Conservation (phyloP, 1,140 invertebrate genomes). For the Drosophila novamexicana region DNA sequence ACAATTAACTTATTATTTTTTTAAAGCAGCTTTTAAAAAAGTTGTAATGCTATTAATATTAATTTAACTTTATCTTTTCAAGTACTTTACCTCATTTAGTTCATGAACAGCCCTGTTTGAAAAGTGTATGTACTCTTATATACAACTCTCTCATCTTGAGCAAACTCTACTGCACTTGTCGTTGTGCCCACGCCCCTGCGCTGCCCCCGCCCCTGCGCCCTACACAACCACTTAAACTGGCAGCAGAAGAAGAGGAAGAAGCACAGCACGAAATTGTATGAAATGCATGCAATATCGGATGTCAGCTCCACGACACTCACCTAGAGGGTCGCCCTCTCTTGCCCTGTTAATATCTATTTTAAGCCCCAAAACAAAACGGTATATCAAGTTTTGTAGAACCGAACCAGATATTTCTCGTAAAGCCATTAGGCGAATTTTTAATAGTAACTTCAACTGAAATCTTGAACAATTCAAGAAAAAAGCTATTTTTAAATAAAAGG, state of each 20-base stretch:
- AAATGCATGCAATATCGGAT: slow-evolving; percentile 53
- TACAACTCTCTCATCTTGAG: slow-evolving; percentile 14
- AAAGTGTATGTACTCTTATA: slow-evolving; percentile 3
- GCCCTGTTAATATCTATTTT: too few species aligned
- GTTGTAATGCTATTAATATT: too few species aligned
- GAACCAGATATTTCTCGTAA: too few species aligned
- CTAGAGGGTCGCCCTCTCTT: not conserved
- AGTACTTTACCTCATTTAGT: not conserved
- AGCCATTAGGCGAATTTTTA: too few species aligned
- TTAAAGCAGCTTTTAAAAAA: too few species aligned
- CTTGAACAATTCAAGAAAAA: not conserved
- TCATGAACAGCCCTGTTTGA: not conserved
- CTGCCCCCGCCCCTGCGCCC: not conserved
- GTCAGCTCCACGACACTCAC: slow-evolving; percentile 29
- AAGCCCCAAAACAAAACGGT: too few species aligned
- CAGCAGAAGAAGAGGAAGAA: slow-evolving; percentile 27
- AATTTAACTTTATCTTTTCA: too few species aligned
- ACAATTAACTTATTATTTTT: too few species aligned
- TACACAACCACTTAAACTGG: slow-evolving; percentile 36
- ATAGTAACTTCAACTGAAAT: not conserved
- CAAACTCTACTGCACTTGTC: slow-evolving; percentile 36
- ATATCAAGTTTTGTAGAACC: too few species aligned
- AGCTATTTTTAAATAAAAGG: not conserved
- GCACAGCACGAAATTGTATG: slow-evolving; percentile 5
- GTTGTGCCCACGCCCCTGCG: slow-evolving; percentile 20